Conservation (phyloP, 2,113 vertebrate species). For the Motacilla alba region DNA sequence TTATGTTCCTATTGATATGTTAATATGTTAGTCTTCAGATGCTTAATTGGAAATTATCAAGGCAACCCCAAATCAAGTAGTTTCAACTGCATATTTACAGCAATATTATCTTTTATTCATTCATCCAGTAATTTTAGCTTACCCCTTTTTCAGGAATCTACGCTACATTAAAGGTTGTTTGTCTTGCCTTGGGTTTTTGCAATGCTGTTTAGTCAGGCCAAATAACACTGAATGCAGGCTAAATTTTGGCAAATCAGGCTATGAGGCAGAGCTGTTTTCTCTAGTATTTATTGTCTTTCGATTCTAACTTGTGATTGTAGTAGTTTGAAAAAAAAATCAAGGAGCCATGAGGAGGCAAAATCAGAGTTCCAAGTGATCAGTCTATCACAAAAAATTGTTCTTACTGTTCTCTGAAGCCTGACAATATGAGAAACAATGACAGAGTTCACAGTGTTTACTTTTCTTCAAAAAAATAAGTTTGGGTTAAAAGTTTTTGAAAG, state of each 20-base stretch:
- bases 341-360: not conserved
- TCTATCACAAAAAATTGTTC: not conserved
- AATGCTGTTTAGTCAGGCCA: not conserved
- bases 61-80: not conserved
- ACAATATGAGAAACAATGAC: not conserved
- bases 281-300: not conserved
- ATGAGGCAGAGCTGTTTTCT: not conserved
- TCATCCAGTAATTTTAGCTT: conserved; percentile 7
- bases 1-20: conserved; percentile 17
- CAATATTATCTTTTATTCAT: not conserved
- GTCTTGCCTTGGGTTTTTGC: not conserved
- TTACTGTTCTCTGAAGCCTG: not conserved
- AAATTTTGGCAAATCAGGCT: not conserved
- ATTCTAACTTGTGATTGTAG: not conserved
- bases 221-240: not conserved
- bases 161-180: not conserved
- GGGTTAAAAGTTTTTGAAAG: not conserved
- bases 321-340: not conserved
- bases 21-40: conserved; percentile 2
- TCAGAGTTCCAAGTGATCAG: not conserved
- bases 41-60: conserved; percentile 32
- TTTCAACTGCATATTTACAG: not conserved
- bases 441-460: not conserved
- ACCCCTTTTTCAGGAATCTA: not conserved
- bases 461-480: not conserved